Percentiles rank a stretch among this genome's conserved stretches.
Conservation (phyloP, 2,888 invertebrate species). For the Lasioglossum lativentre region DNA sequence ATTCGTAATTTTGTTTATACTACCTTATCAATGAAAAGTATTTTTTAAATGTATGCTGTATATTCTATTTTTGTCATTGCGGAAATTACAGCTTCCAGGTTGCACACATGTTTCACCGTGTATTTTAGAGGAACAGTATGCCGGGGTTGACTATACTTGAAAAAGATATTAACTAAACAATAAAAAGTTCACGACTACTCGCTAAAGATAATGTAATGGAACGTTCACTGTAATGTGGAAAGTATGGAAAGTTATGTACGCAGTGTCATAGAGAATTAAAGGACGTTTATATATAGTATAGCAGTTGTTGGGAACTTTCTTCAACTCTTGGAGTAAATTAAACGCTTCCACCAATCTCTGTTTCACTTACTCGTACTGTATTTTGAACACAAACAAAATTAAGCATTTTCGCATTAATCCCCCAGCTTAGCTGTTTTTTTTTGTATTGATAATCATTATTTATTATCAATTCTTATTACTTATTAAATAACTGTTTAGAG, state of each 20-base stretch:
- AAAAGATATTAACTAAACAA: not conserved
- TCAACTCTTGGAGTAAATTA: constrained; percentile 3
- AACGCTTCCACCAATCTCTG: not conserved
- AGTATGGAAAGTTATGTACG: not conserved
- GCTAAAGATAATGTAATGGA: not conserved
- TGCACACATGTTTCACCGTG: not conserved
- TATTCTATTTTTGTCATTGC: not conserved
- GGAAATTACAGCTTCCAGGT: not conserved
- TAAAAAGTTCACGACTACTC: not conserved
- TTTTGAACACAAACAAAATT: not conserved
- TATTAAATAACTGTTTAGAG: not conserved
- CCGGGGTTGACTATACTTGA: not conserved
- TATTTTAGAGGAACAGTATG: not conserved
- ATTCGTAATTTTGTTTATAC: not conserved
- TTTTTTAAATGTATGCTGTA: not conserved
- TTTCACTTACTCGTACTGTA: not conserved
- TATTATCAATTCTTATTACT: not conserved
- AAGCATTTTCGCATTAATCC: not conserved
- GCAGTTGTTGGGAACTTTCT: not conserved
- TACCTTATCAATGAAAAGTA: not conserved
- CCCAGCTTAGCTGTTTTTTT: not conserved
- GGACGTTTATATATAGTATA: constrained; percentile 3
- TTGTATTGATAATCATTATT: not conserved
- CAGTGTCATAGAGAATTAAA: constrained; percentile 15
- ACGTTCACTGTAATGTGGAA: not conserved